phyloP scores from a whole-genome alignment of 2,888 invertebrate genomes.

The Spilosoma lubricipeda region DNA sequence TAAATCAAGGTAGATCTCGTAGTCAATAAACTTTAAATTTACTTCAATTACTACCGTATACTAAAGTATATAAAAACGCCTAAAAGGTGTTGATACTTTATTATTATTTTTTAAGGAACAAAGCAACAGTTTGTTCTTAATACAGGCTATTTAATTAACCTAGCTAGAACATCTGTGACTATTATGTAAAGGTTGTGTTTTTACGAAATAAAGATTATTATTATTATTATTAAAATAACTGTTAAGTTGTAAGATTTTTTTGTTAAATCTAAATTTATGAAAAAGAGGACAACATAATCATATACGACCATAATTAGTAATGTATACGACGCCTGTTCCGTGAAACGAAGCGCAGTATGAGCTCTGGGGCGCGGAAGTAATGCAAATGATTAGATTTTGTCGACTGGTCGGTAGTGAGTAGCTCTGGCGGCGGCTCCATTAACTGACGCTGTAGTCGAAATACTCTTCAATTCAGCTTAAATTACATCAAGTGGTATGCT shows the following conservation, averaged over 20 bases:
- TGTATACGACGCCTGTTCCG: conserved; percentile 55
- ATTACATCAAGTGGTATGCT: not conserved
- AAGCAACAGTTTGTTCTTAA: too few relatives aligned
- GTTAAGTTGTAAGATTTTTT: too few relatives aligned
- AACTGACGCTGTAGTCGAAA: conserved; percentile 43
- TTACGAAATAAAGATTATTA: too few relatives aligned
- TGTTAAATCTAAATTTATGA: not conserved
- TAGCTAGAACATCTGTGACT: too few relatives aligned
- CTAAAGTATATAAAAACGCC: too few relatives aligned
- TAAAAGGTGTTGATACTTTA: too few relatives aligned
- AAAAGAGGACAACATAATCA: conserved; percentile 36
- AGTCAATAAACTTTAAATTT: not conserved
- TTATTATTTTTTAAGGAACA: too few relatives aligned
- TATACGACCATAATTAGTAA: conserved; percentile 46
- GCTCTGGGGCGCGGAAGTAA: conserved; percentile 78
- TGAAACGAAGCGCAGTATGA: conserved; percentile 82
- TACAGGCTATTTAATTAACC: too few relatives aligned
- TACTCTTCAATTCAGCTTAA: not conserved
- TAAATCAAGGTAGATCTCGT: not conserved
- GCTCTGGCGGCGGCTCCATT: conserved; percentile 52
- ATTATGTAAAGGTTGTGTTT: too few relatives aligned
- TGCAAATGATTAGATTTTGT: conserved; percentile 83
- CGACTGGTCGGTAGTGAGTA: conserved; percentile 66
- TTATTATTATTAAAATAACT: not conserved
- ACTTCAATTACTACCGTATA: too few relatives aligned